A percentile compares a stretch with the other conserved stretches of the same genome.
Conservation (phyloP, 2,888 invertebrate species). For the Ormyrus labotus region DNA sequence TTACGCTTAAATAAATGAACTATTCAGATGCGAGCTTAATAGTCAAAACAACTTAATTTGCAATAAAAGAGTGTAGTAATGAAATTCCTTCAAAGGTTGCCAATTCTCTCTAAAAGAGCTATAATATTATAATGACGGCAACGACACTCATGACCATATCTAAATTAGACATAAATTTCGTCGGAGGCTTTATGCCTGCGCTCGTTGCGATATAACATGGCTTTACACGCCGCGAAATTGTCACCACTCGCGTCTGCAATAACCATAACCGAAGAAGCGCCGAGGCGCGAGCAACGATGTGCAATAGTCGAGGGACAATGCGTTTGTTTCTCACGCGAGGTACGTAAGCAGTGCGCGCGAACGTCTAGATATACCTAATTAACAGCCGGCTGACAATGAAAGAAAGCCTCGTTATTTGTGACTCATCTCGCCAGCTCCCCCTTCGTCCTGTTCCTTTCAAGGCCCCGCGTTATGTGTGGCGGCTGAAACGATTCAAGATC, state of each 20-base stretch:
- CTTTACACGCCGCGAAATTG: slow-evolving; percentile 33
- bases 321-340: slow-evolving; percentile 64
- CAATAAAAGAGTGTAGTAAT: no score
- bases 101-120: no score
- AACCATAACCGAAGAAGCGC: slow-evolving; percentile 25
- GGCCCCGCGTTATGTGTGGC: neutral
- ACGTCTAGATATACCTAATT: slow-evolving; percentile 71
- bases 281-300: neutral
- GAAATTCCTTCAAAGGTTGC: no score
- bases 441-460: slow-evolving; percentile 51
- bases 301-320: slow-evolving; percentile 3
- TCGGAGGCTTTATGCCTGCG: neutral
- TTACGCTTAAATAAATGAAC: no score
- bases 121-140: no score
- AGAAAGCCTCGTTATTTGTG: slow-evolving; percentile 71
- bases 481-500: no score
- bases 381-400: slow-evolving; percentile 73
- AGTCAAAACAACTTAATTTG: no score
- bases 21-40: no score
- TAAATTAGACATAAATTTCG: neutral
- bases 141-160: neutral
- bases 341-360: slow-evolving; percentile 63
- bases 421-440: slow-evolving; percentile 67
- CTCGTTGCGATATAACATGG: slow-evolving; percentile 16
- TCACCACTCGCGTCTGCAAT: slow-evolving; percentile 21